phyloP scores from a whole-genome alignment of 2,113 vertebrate species.

The Elanoides forficatus region DNA sequence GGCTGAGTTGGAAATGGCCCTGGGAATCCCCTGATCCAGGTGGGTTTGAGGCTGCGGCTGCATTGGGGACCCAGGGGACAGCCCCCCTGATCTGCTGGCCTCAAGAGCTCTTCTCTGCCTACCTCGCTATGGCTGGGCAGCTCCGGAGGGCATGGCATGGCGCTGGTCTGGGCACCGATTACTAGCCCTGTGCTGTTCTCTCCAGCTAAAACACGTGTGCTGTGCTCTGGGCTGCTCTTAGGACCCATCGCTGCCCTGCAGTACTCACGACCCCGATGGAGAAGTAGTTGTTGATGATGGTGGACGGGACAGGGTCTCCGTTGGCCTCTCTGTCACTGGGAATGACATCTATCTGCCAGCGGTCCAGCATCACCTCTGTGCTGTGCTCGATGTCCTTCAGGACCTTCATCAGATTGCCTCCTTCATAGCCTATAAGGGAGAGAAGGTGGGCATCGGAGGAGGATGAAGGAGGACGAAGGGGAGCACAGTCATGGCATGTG shows the following conservation, averaged over 20 bases:
- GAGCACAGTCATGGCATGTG: accelerated
- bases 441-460: accelerated
- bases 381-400: conserved; percentile 81
- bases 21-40: not conserved
- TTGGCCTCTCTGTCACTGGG: conserved; percentile 84
- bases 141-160: accelerated
- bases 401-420: conserved; percentile 77
- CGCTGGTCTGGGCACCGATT: accelerated
- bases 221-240: not conserved
- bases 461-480: not conserved
- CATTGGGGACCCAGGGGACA: not conserved
- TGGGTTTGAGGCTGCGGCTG: not conserved
- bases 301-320: conserved; percentile 88
- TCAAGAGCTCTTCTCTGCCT: not conserved
- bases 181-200: not conserved
- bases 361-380: conserved; percentile 84
- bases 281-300: conserved; percentile 97
- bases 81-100: accelerated
- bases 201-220: accelerated
- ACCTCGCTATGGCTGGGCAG: accelerated
- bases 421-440: conserved; percentile 72
- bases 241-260: accelerated
- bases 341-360: conserved; percentile 89
- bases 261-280: conserved; percentile 93
- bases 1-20: not conserved